A percentile compares a stretch with the other conserved stretches of the same genome.
phyloP scores from a whole-genome alignment of 2,797 vertebrate genomes.

The Crenuchus spilurus region DNA sequence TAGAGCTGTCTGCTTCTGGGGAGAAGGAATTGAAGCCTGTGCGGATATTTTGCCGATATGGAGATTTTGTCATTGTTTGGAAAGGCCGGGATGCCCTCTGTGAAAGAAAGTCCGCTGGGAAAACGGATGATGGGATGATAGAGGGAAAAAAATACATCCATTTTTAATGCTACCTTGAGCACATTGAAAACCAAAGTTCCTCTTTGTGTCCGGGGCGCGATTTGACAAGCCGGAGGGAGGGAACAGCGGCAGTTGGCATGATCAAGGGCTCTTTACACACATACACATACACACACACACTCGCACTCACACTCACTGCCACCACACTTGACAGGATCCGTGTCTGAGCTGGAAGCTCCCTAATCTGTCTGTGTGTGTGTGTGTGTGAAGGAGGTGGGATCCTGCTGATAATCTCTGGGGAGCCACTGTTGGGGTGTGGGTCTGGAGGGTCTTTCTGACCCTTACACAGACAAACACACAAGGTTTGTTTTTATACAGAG shows the following conservation, averaged over 20 bases:
- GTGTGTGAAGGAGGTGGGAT: constrained; percentile 7
- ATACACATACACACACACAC: constrained; percentile 27
- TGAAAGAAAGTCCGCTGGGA: constrained; percentile 36
- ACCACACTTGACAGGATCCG: constrained; percentile 51
- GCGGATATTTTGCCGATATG: constrained; percentile 32
- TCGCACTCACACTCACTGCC: constrained; percentile 18
- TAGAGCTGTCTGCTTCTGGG: constrained; percentile 10
- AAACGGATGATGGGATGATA: constrained; percentile 38
- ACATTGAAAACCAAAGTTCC: constrained; percentile 47
- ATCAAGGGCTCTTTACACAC: constrained; percentile 56
- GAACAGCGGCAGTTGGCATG: constrained; percentile 37
- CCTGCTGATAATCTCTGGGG: constrained; percentile 43
- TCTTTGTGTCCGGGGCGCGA: constrained; percentile 41
- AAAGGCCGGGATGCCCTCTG: constrained; percentile 40
- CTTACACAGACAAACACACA: neutral
- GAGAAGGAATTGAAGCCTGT: constrained; percentile 37
- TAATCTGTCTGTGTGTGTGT: constrained; percentile 45
- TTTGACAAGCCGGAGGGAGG: constrained; percentile 53
- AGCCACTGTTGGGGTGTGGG: constrained; percentile 24
- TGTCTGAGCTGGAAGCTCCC: constrained; percentile 48
- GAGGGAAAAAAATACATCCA: constrained; percentile 46
- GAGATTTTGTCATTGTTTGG: constrained; percentile 47
- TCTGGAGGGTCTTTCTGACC: constrained; percentile 20
- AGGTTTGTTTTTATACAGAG: too few relatives aligned
- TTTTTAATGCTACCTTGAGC: constrained; percentile 61